phyloP scores from a whole-genome alignment of 2,113 vertebrate genomes.

The Nansenia antarctica region DNA sequence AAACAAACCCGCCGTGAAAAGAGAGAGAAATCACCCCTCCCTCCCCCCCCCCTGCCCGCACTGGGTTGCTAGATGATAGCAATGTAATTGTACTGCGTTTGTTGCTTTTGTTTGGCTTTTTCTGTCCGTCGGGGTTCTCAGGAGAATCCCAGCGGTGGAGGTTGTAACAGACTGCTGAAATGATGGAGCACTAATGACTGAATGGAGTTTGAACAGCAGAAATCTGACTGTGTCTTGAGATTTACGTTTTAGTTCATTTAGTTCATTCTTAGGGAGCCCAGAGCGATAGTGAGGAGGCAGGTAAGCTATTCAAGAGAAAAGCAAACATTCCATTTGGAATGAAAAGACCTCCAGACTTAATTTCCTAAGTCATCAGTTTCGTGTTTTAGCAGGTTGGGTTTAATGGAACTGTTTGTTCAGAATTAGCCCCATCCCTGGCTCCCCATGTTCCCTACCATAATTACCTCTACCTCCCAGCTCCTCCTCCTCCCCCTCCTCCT shows the following conservation, averaged over 20 bases:
- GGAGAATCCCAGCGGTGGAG: too few relatives aligned
- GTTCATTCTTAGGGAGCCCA: slow-evolving; percentile 54
- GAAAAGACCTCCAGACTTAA: slow-evolving; percentile 52
- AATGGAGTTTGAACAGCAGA: too few relatives aligned
- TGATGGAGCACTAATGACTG: too few relatives aligned
- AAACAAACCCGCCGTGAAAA: slow-evolving; percentile 72
- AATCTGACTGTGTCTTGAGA: too few relatives aligned
- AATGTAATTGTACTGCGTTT: too few relatives aligned
- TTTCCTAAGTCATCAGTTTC: slow-evolving; percentile 65
- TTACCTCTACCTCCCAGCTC: slow-evolving; percentile 62
- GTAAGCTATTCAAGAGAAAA: slow-evolving; percentile 42
- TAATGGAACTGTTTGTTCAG: slow-evolving; percentile 57
- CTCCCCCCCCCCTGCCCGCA: slow-evolving; percentile 45
- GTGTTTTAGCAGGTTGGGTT: slow-evolving; percentile 58
- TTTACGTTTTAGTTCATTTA: too few relatives aligned
- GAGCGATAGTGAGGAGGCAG: slow-evolving; percentile 48
- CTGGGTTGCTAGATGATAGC: neutral
- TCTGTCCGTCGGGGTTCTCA: too few relatives aligned
- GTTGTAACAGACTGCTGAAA: too few relatives aligned
- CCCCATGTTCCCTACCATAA: slow-evolving; percentile 62
- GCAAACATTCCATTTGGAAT: slow-evolving; percentile 67
- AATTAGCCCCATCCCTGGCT: slow-evolving; percentile 55
- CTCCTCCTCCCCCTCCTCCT: slow-evolving; percentile 65
- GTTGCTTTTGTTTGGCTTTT: too few relatives aligned
- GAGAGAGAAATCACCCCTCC: slow-evolving; percentile 65